phyloP scores from a whole-genome alignment of 2,797 vertebrate genomes.

The Anableps anableps region DNA sequence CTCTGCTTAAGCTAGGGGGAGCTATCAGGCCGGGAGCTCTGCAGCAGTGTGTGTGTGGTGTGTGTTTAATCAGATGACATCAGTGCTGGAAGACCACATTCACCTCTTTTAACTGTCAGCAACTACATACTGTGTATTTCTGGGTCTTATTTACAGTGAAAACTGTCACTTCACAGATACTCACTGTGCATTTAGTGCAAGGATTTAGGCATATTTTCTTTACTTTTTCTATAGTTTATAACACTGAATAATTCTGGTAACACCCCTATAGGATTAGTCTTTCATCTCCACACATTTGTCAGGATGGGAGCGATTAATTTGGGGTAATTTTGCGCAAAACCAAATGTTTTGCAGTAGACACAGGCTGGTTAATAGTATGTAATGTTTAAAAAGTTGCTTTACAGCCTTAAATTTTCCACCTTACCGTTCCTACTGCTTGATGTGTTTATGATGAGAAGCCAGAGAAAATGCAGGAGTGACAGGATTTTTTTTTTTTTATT shows the following conservation, averaged over 20 bases:
- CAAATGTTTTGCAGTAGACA: neutral
- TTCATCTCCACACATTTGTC: slow-evolving; percentile 1
- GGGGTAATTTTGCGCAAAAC: neutral
- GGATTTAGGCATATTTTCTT: neutral
- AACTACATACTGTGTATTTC: slow-evolving; percentile 44
- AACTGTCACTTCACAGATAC: slow-evolving; percentile 14
- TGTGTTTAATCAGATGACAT: slow-evolving; percentile 62
- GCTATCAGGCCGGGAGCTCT: slow-evolving; percentile 86
- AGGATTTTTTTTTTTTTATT: neutral
- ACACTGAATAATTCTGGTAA: neutral
- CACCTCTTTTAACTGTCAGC: slow-evolving; percentile 61
- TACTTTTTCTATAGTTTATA: slow-evolving; percentile 2
- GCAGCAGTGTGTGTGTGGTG: slow-evolving; percentile 27
- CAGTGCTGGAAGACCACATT: slow-evolving; percentile 64
- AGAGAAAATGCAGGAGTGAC: neutral
- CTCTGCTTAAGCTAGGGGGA: slow-evolving; percentile 88
- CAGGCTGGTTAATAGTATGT: neutral
- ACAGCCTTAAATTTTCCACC: neutral
- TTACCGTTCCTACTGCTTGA: neutral
- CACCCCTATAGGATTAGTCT: neutral
- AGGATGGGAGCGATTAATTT: neutral
- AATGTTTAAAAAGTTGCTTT: neutral
- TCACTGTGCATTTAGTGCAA: neutral
- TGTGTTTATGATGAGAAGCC: too few relatives aligned
- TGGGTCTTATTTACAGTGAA: slow-evolving; percentile 35